Evolutionary conservation across 2,113 vertebrate species (phyloP).

Genomic region (Monarcha castaneiventris): DNA sequence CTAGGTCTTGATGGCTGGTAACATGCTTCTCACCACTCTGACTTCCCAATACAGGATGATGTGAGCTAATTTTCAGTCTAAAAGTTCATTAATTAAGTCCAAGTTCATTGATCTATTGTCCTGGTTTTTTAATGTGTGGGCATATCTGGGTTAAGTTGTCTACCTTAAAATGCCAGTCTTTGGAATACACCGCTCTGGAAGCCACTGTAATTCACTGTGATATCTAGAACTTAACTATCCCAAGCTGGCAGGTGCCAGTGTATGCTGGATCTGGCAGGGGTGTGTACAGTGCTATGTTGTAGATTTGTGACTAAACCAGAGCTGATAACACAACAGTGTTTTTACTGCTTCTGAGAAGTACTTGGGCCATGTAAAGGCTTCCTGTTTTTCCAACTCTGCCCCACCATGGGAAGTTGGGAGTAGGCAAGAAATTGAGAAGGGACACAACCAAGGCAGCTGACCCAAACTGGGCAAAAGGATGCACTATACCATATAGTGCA

Average conservation of each 20-base stretch:
- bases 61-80: background rate
- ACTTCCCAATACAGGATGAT: background rate
- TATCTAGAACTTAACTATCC: background rate
- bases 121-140: background rate
- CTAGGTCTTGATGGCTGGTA: background rate
- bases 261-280: background rate
- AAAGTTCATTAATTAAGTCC: background rate
- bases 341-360: background rate
- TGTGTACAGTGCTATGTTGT: background rate
- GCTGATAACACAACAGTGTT: background rate
- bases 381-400: background rate
- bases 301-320: background rate
- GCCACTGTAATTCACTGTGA: background rate
- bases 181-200: background rate
- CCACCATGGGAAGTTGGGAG: rapidly evolving
- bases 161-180: background rate
- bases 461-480: background rate
- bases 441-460: background rate
- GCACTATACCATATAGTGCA: rapidly evolving
- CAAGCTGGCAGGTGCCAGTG: background rate
- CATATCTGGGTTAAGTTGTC: background rate
- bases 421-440: background rate
- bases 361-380: background rate
- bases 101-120: rapidly evolving
- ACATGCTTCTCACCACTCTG: background rate